A percentile compares a stretch with the other conserved stretches of the same genome.
phyloP scores from a whole-genome alignment of 2,888 invertebrate species.

The Sarcophaga caerulescens region DNA sequence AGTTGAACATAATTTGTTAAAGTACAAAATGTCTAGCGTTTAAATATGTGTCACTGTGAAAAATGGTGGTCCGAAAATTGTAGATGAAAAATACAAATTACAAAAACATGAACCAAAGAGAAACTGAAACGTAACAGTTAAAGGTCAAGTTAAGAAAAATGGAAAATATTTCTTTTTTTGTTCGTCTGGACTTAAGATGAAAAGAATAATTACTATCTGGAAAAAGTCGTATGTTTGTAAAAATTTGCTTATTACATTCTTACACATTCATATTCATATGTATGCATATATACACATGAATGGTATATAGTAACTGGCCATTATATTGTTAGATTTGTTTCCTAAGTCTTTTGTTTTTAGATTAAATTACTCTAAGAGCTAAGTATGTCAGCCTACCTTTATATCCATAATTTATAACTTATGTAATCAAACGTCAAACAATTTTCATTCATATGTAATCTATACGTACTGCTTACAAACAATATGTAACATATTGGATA shows the following conservation, averaged over 20 bases:
- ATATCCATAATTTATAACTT: slow-evolving; percentile 29
- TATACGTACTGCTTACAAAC: slow-evolving; percentile 5
- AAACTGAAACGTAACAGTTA: slow-evolving; percentile 52
- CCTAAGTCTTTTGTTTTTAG: slow-evolving; percentile 52
- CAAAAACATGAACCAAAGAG: slow-evolving; percentile 24
- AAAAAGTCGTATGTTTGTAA: neutral
- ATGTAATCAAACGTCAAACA: slow-evolving; percentile 43
- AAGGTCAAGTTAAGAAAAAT: slow-evolving; percentile 58
- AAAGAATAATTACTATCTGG: slow-evolving; percentile 31
- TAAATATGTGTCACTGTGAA: slow-evolving; percentile 59
- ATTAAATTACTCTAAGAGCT: slow-evolving; percentile 31
- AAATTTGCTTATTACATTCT: neutral
- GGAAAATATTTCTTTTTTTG: slow-evolving; percentile 37
- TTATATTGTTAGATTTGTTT: slow-evolving; percentile 35
- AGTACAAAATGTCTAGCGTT: slow-evolving; percentile 42
- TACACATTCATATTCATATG: too few relatives aligned
- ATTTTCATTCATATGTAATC: slow-evolving; percentile 32
- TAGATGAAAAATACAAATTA: neutral
- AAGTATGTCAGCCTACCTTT: neutral
- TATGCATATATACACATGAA: neutral
- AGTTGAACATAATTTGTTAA: slow-evolving; percentile 41
- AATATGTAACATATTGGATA: slow-evolving; percentile 38
- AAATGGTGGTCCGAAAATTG: slow-evolving; percentile 31
- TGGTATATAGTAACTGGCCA: neutral
- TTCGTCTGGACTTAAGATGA: neutral